Evolutionary conservation across 2,888 invertebrate species (phyloP).

Genomic region (Trichogramma dendrolimi): DNA sequence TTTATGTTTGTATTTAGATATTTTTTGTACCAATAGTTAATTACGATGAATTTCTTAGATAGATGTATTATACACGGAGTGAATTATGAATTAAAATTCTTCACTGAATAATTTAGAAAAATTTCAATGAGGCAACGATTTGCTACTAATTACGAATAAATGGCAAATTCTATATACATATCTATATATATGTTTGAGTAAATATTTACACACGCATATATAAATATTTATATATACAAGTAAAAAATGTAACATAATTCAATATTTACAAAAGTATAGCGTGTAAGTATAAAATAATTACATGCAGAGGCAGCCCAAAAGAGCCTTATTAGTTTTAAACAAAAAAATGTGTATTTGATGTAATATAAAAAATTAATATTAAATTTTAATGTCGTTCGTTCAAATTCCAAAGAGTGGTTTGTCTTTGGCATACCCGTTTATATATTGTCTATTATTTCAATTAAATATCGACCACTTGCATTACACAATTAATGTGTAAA

Average conservation of each 20-base stretch:
- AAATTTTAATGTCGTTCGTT: conserved; percentile 11
- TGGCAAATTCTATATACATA: background rate
- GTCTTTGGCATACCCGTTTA: background rate
- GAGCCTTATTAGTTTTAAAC: conserved; percentile 27
- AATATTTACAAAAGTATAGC: background rate
- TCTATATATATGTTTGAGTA: background rate
- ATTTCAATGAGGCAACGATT: too few species aligned
- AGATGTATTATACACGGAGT: too few species aligned
- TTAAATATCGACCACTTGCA: background rate
- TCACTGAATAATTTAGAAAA: too few species aligned
- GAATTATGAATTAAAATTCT: too few species aligned
- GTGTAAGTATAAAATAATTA: background rate
- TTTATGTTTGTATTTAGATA: too few species aligned
- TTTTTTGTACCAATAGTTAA: too few species aligned
- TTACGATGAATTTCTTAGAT: too few species aligned
- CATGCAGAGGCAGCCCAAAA: conserved; percentile 26
- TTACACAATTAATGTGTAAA: background rate
- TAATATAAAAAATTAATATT: background rate
- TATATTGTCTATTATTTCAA: background rate
- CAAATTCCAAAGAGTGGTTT: conserved; percentile 27
- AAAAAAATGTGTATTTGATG: conserved; percentile 16
- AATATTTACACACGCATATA: background rate
- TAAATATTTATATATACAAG: conserved; percentile 5
- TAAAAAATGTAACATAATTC: background rate
- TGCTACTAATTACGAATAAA: too few species aligned